These are phyloP conservation scores for Hyphantria cunea DNA, from an alignment of 1,140 invertebrate species.

Conservation along the genomic window DNA sequence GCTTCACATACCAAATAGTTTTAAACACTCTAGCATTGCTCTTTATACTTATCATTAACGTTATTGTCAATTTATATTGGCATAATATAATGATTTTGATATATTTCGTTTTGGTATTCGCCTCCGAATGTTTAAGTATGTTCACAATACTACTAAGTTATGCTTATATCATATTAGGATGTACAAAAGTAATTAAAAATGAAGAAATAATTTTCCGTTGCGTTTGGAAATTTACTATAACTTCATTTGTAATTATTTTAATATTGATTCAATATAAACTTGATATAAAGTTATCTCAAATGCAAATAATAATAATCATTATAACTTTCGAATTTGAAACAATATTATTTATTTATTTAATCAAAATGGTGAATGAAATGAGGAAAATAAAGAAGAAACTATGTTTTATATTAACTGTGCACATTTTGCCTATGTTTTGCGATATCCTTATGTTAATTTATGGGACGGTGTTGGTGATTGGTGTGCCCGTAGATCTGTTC, in stretches of 20 bases:
- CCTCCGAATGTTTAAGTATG: background rate
- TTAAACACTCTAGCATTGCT: too few species aligned
- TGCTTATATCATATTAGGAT: background rate
- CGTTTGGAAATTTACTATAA: too few species aligned
- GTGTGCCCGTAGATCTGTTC: background rate
- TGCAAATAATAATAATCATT: background rate
- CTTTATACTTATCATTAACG: too few species aligned
- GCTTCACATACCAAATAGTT: too few species aligned
- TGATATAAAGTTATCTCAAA: background rate
- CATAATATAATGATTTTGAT: background rate
- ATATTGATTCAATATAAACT: background rate
- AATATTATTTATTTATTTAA: background rate
- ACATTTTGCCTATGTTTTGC: background rate
- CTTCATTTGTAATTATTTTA: too few species aligned
- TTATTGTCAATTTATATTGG: too few species aligned
- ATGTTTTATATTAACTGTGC: background rate
- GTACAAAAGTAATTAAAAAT: background rate
- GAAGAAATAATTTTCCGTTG: too few species aligned
- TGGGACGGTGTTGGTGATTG: background rate
- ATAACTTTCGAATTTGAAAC: background rate
- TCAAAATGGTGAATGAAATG: background rate
- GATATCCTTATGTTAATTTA: slow-evolving; percentile 5
- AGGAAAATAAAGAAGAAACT: background rate
- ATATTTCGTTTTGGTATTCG: background rate
- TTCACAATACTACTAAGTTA: background rate